These are phyloP conservation scores for Rhadina sibilatrix DNA, from an alignment of 2,113 vertebrate species.

Conservation along the genomic window DNA sequence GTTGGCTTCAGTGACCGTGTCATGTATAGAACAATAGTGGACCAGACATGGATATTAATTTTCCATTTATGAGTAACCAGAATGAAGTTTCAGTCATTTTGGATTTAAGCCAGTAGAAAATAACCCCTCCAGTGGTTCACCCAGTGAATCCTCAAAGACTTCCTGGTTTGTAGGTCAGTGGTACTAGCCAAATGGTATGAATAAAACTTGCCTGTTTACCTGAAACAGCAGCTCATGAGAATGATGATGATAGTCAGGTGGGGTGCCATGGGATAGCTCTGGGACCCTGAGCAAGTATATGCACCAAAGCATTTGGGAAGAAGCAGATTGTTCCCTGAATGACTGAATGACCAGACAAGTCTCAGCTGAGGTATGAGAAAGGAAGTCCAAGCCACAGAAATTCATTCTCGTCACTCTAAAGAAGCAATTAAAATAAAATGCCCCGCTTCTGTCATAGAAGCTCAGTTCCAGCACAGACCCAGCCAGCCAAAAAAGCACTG, in stretches of 20 bases:
- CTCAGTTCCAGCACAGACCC: neutral
- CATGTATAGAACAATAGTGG: neutral
- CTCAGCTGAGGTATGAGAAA: neutral
- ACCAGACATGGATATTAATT: neutral
- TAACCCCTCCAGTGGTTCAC: neutral
- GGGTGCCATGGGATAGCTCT: neutral
- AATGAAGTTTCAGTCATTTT: conserved; percentile 8
- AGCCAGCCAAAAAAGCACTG: neutral
- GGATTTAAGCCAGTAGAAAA: conserved; percentile 15
- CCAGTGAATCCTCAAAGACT: neutral
- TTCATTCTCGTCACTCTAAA: neutral
- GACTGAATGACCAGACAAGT: neutral
- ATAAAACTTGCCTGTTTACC: neutral
- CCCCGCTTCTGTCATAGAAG: neutral
- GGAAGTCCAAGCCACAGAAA: neutral
- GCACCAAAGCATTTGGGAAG: neutral
- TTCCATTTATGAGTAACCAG: conserved; percentile 11
- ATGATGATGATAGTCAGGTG: neutral
- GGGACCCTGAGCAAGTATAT: neutral
- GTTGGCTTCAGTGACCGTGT: neutral
- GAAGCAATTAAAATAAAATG: neutral
- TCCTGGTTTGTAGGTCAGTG: neutral
- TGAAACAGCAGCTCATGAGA: conserved; percentile 13
- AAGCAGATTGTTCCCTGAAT: neutral
- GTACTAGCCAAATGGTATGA: neutral